phyloP scores from a whole-genome alignment of 2,797 vertebrate genomes.

The Coccyzus lansbergi region DNA sequence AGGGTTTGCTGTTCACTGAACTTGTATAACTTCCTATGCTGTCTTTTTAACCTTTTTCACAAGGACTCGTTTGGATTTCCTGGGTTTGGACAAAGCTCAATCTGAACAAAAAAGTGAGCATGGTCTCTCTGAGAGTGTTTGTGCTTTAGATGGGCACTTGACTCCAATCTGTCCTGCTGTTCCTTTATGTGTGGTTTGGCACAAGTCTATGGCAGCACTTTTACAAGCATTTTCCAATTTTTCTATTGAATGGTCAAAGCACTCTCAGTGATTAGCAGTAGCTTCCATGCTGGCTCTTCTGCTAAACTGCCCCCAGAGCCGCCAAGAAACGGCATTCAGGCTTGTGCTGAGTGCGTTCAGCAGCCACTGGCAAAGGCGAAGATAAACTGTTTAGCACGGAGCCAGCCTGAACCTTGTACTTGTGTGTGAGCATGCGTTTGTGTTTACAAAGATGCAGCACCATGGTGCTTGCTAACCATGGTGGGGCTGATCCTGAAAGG shows the following conservation, averaged over 20 bases:
- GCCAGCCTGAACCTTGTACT: neutral
- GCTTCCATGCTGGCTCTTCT: neutral
- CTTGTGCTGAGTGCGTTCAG: neutral
- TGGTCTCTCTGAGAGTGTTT: neutral
- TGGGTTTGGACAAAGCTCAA: conserved; percentile 7
- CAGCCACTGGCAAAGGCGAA: neutral
- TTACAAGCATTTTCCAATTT: conserved; percentile 47
- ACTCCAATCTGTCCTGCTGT: conserved; percentile 34
- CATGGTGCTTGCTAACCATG: neutral
- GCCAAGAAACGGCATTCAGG: neutral
- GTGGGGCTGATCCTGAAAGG: neutral
- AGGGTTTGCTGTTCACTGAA: conserved; percentile 12
- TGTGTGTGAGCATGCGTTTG: rapidly evolving
- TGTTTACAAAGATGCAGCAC: neutral
- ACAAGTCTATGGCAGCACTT: conserved; percentile 29
- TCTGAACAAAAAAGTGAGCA: neutral
- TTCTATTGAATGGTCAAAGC: conserved; percentile 36
- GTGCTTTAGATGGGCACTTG: conserved; percentile 33
- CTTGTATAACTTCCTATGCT: neutral
- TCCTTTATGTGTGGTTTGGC: conserved; percentile 54
- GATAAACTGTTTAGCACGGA: neutral
- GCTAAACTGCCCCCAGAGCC: neutral
- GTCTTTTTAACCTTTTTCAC: conserved; percentile 29
- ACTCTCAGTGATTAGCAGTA: neutral
- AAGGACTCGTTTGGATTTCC: conserved; percentile 16